phyloP scores from a whole-genome alignment of 2,113 vertebrate species.

The Corythoichthys haematopterus region DNA sequence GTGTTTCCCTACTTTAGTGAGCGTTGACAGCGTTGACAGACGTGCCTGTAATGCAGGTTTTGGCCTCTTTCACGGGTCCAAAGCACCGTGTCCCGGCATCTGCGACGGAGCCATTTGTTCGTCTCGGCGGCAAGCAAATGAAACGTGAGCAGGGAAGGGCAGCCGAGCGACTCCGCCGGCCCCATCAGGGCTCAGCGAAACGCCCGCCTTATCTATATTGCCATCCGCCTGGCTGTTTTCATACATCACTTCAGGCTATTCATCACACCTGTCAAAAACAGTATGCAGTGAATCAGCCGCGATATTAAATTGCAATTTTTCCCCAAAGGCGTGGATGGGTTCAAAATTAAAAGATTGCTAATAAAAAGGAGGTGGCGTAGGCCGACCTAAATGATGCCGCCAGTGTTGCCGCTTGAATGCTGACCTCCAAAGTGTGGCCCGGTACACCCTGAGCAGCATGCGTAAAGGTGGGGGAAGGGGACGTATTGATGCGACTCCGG shows the following conservation, averaged over 20 bases:
- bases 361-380: constrained; percentile 71
- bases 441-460: constrained; percentile 60
- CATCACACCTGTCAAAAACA: constrained; percentile 74
- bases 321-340: constrained; percentile 56
- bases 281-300: constrained; percentile 73
- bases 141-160: constrained; percentile 59
- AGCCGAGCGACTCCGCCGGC: constrained; percentile 39
- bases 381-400: constrained; percentile 69
- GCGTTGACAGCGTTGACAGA: background rate
- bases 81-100: constrained; percentile 29
- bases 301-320: constrained; percentile 75
- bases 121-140: constrained; percentile 60
- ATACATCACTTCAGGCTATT: constrained; percentile 77
- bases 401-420: constrained; percentile 69
- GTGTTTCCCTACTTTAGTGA: background rate
- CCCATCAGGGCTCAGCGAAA: constrained; percentile 65
- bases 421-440: constrained; percentile 81
- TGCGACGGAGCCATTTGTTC: constrained; percentile 60
- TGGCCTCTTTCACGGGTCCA: constrained; percentile 37
- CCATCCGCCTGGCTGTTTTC: constrained; percentile 75
- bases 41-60: constrained; percentile 31
- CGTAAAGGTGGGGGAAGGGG: constrained; percentile 59
- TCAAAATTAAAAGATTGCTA: constrained; percentile 75
- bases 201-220: constrained; percentile 75
- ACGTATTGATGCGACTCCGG: constrained; percentile 81